These are phyloP conservation scores for Phyllostomus hastatus DNA, from an alignment of 2,113 vertebrate genomes.

Conservation along the genomic window DNA sequence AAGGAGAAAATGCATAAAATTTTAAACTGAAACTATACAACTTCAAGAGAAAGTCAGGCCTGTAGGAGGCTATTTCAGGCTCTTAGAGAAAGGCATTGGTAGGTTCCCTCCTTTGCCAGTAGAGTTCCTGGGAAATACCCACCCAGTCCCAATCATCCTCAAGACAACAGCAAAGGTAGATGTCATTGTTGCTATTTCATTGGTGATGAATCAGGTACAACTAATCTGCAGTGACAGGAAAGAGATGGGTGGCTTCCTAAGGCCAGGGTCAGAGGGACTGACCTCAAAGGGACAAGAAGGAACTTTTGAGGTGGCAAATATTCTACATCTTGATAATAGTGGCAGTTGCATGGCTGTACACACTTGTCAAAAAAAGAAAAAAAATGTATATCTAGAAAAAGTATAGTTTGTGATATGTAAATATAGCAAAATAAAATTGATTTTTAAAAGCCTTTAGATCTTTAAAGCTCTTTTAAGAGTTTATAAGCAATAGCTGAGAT, in stretches of 20 bases:
- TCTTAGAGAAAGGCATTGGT: neutral
- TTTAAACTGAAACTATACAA: neutral
- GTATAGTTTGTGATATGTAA: neutral
- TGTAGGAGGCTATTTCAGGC: neutral
- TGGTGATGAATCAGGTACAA: neutral
- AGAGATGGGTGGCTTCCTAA: neutral
- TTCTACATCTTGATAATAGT: neutral
- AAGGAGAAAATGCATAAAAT: neutral
- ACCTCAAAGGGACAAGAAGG: neutral
- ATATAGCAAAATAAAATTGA: neutral
- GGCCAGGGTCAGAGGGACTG: neutral
- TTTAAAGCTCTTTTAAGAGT: neutral
- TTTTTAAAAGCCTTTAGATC: neutral
- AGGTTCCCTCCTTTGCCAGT: neutral
- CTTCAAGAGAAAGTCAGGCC: neutral
- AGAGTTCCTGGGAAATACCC: neutral
- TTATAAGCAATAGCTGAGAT: too few relatives aligned
- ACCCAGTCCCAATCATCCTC: neutral
- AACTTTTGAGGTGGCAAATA: neutral
- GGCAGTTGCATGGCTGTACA: neutral
- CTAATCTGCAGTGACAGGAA: neutral
- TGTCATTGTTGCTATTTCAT: neutral
- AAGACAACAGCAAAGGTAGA: neutral
- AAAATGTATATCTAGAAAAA: neutral
- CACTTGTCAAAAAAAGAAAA: neutral